phyloP scores from a whole-genome alignment of 2,797 vertebrate genomes.

The Chlorospingus flavigularis region DNA sequence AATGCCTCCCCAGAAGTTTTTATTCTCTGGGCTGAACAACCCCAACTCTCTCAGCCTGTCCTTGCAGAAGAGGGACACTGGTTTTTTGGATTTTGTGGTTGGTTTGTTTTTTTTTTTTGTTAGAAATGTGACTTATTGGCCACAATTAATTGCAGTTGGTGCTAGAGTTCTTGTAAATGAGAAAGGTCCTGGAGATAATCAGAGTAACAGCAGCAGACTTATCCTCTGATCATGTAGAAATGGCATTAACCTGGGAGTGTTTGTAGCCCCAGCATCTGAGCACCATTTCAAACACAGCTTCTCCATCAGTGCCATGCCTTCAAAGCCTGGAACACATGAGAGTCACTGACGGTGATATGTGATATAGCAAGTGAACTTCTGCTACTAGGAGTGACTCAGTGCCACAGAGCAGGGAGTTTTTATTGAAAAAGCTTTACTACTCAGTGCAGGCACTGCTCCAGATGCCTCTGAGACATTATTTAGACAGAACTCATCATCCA shows the following conservation, averaged over 20 bases:
- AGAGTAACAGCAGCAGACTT: not conserved
- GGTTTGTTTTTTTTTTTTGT: not conserved
- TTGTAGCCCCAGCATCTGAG: not conserved
- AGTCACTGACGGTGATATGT: not conserved
- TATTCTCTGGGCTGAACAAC: not conserved
- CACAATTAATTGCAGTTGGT: not conserved
- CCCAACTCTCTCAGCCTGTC: not conserved
- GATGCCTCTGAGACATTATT: not conserved
- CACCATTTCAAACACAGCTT: not conserved
- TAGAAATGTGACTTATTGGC: not conserved
- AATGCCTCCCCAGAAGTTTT: not conserved
- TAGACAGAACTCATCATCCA: not conserved
- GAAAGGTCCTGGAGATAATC: not conserved
- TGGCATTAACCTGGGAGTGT: not conserved
- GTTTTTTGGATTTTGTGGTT: fast-evolving
- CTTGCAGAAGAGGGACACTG: not conserved
- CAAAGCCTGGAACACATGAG: not conserved
- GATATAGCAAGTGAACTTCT: not conserved
- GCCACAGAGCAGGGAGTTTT: not conserved
- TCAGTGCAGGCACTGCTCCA: not conserved
- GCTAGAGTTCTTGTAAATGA: not conserved
- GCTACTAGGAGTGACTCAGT: not conserved
- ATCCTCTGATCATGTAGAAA: not conserved
- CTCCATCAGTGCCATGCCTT: not conserved
- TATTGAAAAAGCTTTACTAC: not conserved